Percentiles rank a stretch among this genome's conserved stretches.
Evolutionary conservation across 1,140 invertebrate species (phyloP).

Genomic region (Apolygus lucorum): DNA sequence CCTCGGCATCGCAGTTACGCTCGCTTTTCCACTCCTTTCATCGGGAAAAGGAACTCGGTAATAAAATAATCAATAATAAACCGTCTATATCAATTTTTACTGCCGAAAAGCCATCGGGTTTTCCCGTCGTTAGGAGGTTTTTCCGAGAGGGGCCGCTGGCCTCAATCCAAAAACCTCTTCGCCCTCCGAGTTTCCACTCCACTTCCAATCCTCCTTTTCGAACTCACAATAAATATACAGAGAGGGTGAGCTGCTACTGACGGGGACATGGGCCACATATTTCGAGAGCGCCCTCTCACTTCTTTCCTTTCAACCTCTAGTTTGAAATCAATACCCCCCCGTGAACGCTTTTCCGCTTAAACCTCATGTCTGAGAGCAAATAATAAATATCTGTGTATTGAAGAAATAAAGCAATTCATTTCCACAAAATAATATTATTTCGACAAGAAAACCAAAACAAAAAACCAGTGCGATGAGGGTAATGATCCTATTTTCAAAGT

Average conservation of each 20-base stretch:
- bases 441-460: too few species aligned
- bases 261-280: constrained; percentile 1
- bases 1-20: too few species aligned
- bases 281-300: not conserved
- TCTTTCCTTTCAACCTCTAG: not conserved
- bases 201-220: constrained; percentile 6
- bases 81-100: constrained; percentile 16
- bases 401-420: too few species aligned
- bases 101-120: not conserved
- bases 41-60: too few species aligned
- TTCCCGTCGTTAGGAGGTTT: not conserved
- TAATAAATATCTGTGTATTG: too few species aligned
- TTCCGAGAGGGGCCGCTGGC: not conserved
- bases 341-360: too few species aligned
- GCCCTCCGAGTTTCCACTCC: not conserved
- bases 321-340: too few species aligned
- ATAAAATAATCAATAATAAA: constrained; percentile 18
- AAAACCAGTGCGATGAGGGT: too few species aligned
- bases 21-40: too few species aligned
- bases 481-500: too few species aligned
- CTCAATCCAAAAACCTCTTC: constrained; percentile 10
- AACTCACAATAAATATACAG: constrained; percentile 12
- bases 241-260: constrained; percentile 7
- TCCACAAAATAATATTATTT: too few species aligned
- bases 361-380: too few species aligned